Conservation (phyloP, 2,888 invertebrate species). For the Agrotis ipsilon region DNA sequence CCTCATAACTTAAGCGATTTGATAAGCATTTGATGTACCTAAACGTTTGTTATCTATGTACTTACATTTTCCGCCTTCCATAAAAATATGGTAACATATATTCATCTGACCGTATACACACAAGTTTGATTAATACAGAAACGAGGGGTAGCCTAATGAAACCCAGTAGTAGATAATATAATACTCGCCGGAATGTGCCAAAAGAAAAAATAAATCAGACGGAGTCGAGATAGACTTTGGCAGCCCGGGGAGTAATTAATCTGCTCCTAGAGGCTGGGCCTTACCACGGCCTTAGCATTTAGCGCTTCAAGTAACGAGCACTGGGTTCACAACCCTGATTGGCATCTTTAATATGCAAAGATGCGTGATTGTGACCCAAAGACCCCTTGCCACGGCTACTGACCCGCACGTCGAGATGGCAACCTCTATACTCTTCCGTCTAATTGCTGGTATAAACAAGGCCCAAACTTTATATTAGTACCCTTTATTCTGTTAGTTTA, state of each 20-base stretch:
- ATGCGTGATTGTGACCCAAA: slow-evolving; percentile 48
- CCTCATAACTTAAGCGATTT: slow-evolving; percentile 45
- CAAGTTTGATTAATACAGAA: slow-evolving; percentile 42
- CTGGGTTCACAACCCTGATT: slow-evolving; percentile 75
- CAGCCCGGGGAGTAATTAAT: slow-evolving; percentile 78
- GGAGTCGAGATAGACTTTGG: slow-evolving; percentile 60
- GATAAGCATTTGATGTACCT: slow-evolving; percentile 44
- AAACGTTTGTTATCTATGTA: slow-evolving; percentile 6
- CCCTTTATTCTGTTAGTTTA: slow-evolving; percentile 52
- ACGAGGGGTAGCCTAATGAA: slow-evolving; percentile 43
- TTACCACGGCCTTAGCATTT: slow-evolving; percentile 65
- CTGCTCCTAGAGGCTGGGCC: slow-evolving; percentile 67
- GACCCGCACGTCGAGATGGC: slow-evolving; percentile 25
- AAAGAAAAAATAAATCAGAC: slow-evolving; percentile 60
- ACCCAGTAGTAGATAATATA: slow-evolving; percentile 51
- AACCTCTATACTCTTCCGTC: slow-evolving; percentile 48
- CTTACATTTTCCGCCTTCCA: slow-evolving; percentile 1
- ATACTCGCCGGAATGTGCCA: slow-evolving; percentile 41
- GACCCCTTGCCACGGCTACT: not conserved
- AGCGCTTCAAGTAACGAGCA: slow-evolving; percentile 76
- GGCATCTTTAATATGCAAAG: slow-evolving; percentile 82
- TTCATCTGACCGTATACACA: slow-evolving; percentile 30
- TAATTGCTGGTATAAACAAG: slow-evolving; percentile 61
- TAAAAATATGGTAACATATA: slow-evolving; percentile 35
- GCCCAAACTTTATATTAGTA: slow-evolving; percentile 53